Evolutionary conservation across 1,140 invertebrate species (phyloP).

Genomic region (Solenopsis invicta): DNA sequence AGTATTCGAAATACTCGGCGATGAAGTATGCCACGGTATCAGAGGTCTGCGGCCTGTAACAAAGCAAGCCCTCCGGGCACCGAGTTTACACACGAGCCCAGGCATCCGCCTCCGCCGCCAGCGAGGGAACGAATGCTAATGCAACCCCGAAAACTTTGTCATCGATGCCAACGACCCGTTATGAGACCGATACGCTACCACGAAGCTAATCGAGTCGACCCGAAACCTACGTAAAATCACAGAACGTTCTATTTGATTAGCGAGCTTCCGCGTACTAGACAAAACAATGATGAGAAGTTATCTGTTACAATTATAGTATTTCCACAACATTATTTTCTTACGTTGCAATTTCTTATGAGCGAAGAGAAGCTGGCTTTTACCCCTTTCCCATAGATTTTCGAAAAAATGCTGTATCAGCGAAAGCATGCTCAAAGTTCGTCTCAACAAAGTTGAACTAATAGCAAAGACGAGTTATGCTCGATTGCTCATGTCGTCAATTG

Average conservation of each 20-base stretch:
- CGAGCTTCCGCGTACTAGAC: not conserved
- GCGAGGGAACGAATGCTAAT: slow-evolving; percentile 61
- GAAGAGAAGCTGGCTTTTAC: too few relatives aligned
- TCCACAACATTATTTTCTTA: not conserved
- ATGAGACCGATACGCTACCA: slow-evolving; percentile 50
- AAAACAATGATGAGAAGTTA: not conserved
- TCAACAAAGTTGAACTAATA: too few relatives aligned
- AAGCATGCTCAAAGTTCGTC: too few relatives aligned
- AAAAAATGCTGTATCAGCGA: too few relatives aligned
- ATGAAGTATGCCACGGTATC: slow-evolving; percentile 76
- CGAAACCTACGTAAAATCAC: not conserved
- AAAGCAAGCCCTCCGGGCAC: slow-evolving; percentile 78
- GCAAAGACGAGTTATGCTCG: too few relatives aligned
- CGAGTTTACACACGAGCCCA: slow-evolving; percentile 68
- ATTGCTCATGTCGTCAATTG: too few relatives aligned
- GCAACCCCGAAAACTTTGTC: slow-evolving; percentile 72
- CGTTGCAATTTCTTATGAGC: too few relatives aligned
- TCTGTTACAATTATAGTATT: not conserved
- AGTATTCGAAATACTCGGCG: slow-evolving; percentile 78
- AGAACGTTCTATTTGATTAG: not conserved
- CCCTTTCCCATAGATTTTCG: too few relatives aligned
- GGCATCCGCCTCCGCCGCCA: slow-evolving; percentile 69
- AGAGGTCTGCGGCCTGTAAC: slow-evolving; percentile 74
- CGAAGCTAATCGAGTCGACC: slow-evolving; percentile 31
- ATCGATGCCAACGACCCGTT: slow-evolving; percentile 68